phyloP scores from a whole-genome alignment of 2,113 vertebrate genomes.

The Oryzias woworae region DNA sequence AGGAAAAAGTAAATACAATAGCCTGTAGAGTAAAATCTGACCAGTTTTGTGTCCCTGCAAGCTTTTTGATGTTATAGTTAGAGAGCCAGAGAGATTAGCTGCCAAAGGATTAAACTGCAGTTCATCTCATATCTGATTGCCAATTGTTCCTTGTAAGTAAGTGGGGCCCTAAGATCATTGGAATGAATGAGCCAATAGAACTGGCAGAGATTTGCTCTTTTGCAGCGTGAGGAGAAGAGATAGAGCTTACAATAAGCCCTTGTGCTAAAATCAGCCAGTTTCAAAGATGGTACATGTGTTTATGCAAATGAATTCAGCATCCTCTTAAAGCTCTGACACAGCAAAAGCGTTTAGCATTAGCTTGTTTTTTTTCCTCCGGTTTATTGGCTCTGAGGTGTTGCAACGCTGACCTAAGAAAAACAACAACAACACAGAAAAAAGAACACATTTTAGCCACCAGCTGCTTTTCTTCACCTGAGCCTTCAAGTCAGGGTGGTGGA shows the following conservation, averaged over 20 bases:
- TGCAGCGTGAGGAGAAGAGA: conserved; percentile 10
- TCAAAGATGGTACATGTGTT: not conserved
- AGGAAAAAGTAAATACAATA: conserved; percentile 18
- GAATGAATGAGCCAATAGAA: conserved; percentile 39
- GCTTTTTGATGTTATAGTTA: conserved; percentile 50
- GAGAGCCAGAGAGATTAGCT: conserved; percentile 9
- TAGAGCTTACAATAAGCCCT: not conserved
- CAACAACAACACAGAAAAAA: not conserved
- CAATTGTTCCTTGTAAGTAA: conserved; percentile 41
- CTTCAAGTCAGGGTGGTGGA: not conserved
- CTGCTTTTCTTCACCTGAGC: conserved; percentile 19
- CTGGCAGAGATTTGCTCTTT: not conserved
- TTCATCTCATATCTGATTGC: conserved; percentile 38
- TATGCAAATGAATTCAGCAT: not conserved
- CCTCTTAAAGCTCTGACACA: not conserved
- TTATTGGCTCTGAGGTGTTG: not conserved
- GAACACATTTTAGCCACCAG: conserved; percentile 6
- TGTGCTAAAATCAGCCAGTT: conserved; percentile 3
- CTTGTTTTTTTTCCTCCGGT: not conserved
- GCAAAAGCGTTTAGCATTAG: not conserved
- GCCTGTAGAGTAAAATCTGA: conserved; percentile 19
- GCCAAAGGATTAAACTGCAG: conserved; percentile 23
- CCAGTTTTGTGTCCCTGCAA: conserved; percentile 26
- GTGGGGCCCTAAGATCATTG: conserved; percentile 24
- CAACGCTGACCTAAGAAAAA: not conserved